These are phyloP conservation scores for Lasioglossum vierecki DNA, from an alignment of 2,888 invertebrate species.

Conservation along the genomic window DNA sequence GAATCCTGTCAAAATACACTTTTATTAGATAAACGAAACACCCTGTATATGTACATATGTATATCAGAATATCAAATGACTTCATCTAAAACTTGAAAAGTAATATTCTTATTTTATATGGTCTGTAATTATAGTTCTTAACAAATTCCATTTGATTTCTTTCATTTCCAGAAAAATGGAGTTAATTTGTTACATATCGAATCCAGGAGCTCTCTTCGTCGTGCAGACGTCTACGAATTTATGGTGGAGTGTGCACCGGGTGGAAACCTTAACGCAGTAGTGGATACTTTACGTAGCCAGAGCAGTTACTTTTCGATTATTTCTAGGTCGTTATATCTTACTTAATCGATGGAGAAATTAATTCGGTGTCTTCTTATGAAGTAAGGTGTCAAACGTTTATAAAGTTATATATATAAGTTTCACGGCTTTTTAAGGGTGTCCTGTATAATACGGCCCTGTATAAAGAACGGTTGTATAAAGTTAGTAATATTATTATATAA, in stretches of 20 bases:
- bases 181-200: constrained; percentile 97
- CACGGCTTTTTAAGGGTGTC: neutral
- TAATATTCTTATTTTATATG: neutral
- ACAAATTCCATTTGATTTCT: neutral
- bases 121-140: neutral
- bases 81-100: too few species aligned
- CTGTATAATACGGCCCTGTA: too few species aligned
- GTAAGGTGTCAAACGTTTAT: neutral
- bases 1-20: too few species aligned
- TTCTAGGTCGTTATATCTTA: constrained; percentile 85
- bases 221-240: constrained; percentile 93
- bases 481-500: too few species aligned
- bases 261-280: constrained; percentile 90
- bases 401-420: neutral
- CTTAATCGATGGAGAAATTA: neutral
- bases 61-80: neutral
- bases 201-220: constrained; percentile 94
- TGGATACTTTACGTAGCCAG: constrained; percentile 89
- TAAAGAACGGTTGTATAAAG: too few species aligned
- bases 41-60: neutral
- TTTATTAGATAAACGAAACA: too few species aligned
- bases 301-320: constrained; percentile 94
- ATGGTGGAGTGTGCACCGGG: constrained; percentile 95
- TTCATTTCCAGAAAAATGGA: constrained; percentile 80
- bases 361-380: neutral